These are phyloP conservation scores for Crambe crambe DNA, from an alignment of 37 sponge, comb jelly and placozoan species.

Conservation along the genomic window DNA sequence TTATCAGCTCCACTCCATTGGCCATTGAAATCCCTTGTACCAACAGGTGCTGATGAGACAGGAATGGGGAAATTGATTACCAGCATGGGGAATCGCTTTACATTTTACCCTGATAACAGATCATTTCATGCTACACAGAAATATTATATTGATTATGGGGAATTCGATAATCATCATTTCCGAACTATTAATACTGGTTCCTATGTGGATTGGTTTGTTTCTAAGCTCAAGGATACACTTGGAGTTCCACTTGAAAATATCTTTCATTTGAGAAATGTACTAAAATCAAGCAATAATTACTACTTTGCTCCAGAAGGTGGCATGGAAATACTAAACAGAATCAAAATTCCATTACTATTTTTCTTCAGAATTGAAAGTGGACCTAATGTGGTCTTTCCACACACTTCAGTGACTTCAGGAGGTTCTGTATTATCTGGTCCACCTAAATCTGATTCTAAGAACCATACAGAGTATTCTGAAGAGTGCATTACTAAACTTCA, in stretches of 20 bases:
- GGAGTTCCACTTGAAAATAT: conserved; percentile 23
- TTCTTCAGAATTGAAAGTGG: conserved; percentile 60
- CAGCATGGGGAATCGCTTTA: neutral
- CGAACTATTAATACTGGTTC: conserved; percentile 24
- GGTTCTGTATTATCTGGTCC: too few species aligned
- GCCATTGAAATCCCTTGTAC: conserved; percentile 29
- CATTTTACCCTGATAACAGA: neutral
- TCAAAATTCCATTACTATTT: conserved; percentile 31
- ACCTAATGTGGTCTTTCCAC: conserved; percentile 29
- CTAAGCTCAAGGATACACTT: conserved; percentile 22
- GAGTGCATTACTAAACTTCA: neutral
- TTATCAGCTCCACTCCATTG: conserved; percentile 67
- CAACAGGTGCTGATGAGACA: neutral
- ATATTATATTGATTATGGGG: conserved; percentile 74
- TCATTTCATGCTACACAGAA: conserved; percentile 42
- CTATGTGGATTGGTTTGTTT: conserved; percentile 32
- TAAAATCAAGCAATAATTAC: conserved; percentile 24
- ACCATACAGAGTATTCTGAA: neutral
- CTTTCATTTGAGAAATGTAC: conserved; percentile 32
- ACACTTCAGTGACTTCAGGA: too few species aligned
- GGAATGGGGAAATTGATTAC: conserved; percentile 4
- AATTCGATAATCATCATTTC: conserved; percentile 36
- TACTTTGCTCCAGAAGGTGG: neutral
- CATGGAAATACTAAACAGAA: conserved; percentile 18
- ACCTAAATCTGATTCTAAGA: neutral